Evolutionary conservation across 2,113 vertebrate species (phyloP).

Genomic region (Heteronetta atricapilla): DNA sequence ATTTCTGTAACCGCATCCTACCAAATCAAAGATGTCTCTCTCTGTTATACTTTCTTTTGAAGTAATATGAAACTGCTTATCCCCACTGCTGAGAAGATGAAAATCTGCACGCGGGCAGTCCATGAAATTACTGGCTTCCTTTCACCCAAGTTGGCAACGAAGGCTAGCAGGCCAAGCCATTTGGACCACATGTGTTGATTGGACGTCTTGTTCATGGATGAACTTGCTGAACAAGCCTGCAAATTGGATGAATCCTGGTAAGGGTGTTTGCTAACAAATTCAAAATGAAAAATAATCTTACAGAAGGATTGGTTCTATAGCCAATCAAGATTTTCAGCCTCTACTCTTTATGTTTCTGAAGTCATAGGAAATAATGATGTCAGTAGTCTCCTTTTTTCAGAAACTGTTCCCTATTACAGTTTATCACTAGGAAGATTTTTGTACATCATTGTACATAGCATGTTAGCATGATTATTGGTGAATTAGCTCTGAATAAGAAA

Average conservation of each 20-base stretch:
- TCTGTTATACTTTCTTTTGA: not conserved
- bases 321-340: not conserved
- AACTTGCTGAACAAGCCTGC: not conserved
- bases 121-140: not conserved
- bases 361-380: not conserved
- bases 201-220: not conserved
- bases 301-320: not conserved
- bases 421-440: not conserved
- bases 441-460: not conserved
- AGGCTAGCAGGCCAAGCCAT: not conserved
- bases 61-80: not conserved
- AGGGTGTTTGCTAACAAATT: not conserved
- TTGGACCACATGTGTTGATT: not conserved
- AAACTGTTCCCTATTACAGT: not conserved
- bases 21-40: not conserved
- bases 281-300: not conserved
- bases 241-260: not conserved
- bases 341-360: not conserved
- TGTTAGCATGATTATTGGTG: not conserved
- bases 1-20: not conserved
- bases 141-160: not conserved
- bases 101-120: not conserved
- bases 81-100: not conserved
- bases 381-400: not conserved
- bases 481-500: not conserved